Evolutionary conservation across 2,113 vertebrate species (phyloP), one percentile per base, ranked within the genome.

Genomic region (Excalfactoria chinensis): DNA sequence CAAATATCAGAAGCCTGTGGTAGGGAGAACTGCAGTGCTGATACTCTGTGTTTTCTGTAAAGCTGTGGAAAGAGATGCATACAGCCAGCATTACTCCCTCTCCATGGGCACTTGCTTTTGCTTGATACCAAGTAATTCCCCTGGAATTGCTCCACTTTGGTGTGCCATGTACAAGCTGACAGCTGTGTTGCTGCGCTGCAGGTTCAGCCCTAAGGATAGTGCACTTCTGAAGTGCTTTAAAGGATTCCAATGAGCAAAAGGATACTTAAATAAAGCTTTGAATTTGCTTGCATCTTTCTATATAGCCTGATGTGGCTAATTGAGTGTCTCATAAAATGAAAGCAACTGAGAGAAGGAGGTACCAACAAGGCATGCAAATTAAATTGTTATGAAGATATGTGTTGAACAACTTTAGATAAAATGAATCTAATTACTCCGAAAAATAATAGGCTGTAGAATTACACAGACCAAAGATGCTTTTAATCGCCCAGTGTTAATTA

Each of bases 351-450:
- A 19, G 62, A 91, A 91, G 80, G 76, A 2, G 0, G 71, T 59
- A 83, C 37, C 55, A 85, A 69, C 26, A 43, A 77, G 51, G 70
- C 80, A 81, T 26, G 72, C 30, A 89, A 89, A 95, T 93, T 91
- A 62, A 83, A 94, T 49, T 66, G 62, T 44, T 92, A 86, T 17
- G 82, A 93, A 91, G 84, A 83, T 79, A 87, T 5, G 11, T 77
- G 68, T 74, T 86, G 60, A 87, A 85, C 82, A 95, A 86, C 69
- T 93, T 93, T 15, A 89, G 72, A 91, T 71, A 93, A 87, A 92
- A 93, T 58, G 4, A 88, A 93, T 72, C 62, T 66, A 18, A 66
- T 44, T 81, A 58, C 70, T 90, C 74, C n/a, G 70, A 95, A 93
- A 92, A 94, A 88, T 78, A 75, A 90, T 34, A 82, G 80, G 21